Base-by-base conservation (phyloP, 2,797 vertebrate species). In the Setipinna tenuifilis region DNA sequence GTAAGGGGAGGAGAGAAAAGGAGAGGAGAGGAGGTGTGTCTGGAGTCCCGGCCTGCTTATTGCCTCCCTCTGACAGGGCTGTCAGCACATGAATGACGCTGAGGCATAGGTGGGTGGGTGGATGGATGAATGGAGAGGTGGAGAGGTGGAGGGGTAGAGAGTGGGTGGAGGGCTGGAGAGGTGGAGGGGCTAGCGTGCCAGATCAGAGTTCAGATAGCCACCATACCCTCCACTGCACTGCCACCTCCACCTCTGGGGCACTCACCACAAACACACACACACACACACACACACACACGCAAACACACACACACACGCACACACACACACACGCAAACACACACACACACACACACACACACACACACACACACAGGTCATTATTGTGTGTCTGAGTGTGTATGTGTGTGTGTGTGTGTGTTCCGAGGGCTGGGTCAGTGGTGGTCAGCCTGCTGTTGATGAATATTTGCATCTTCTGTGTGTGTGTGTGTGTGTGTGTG, bases 11-110 rank as follows among this genome's bases (percentile, higher is more conserved):
- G 14, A 48, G 50, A 54, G 50, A 54, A 7, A 9, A 14, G 7
- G 50, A 54, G 50, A 9, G 7, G 35, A 5, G 35, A 41, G 35
- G 35, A 41, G 35, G 35, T 41, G 35, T 2, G 35, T 41, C 2
- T 41, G 35, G 35, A 57, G 54, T 17, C 12, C 65, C 1, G 65
- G 12, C 12, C 25, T 0, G 28, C 23, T 71, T 71, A 71, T 71
- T 71, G 25, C 25, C 28, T 31, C 65, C 65, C 65, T 71, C 65
- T 71, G 65, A 71, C 65, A 71, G 65, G 23, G 16, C 65, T 71
- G 65, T 71, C 65, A 71, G 65, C 65, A 14, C 25, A 16, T 71
- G 65, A 71, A 31, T 31, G 65, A 71, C 65, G 16, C 17, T 5
- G 35, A 41, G 31, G 19, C 31, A 16, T 7, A 0, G 71, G 19